Base-by-base conservation (phyloP, 37 sponge, comb jelly and placozoan species). In the Ianthella basta region DNA sequence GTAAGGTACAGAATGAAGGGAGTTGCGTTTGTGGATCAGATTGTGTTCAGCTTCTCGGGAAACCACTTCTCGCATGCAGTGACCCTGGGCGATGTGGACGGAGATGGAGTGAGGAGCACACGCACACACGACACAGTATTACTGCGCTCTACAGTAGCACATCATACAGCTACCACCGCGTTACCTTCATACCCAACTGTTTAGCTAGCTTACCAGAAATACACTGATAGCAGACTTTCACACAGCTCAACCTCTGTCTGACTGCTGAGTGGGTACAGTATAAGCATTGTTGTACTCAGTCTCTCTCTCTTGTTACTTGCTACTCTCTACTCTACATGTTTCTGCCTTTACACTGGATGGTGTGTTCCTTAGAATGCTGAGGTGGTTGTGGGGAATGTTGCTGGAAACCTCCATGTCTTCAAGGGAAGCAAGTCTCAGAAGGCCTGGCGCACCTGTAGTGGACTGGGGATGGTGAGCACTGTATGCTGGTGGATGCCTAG, bases 31-130 rank as follows among this genome's bases (percentile, higher is more conserved):
- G 96, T 96, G 44, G 87, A 93, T 44, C 78, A 89, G 25, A 56
- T 96, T 19, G 89, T 90, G 79, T 74, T 96, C 35, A 86, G 88
- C 35, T 90, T 93, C 44, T 41, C 88, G 33, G 96, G 96, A 4
- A 96, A 96, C 83, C 95, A 90, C 56, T 96, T 93, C 80, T 86
- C 95, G 8, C 89, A 91, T 27, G 96, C 94, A 3, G 75, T 96
- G 15, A 33, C 77, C 14, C 66, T 96, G 23, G 96, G 92, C 37
- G 96, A 96, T 37, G 96, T 96, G 41, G 96, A 93, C 80, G 69
- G 78, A 21, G 96, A 96, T 55, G 92, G 94, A 53, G 96, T 93
- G 53, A 80, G 88, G 50, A 44, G 50, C n/a, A n/a, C n/a, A n/a
- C n/a, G 8, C 50, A 44, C 50, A 44, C 50, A 10, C 3, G 8